Conservation (phyloP, 2,113 vertebrate species). For the Phaethon lepturus region DNA sequence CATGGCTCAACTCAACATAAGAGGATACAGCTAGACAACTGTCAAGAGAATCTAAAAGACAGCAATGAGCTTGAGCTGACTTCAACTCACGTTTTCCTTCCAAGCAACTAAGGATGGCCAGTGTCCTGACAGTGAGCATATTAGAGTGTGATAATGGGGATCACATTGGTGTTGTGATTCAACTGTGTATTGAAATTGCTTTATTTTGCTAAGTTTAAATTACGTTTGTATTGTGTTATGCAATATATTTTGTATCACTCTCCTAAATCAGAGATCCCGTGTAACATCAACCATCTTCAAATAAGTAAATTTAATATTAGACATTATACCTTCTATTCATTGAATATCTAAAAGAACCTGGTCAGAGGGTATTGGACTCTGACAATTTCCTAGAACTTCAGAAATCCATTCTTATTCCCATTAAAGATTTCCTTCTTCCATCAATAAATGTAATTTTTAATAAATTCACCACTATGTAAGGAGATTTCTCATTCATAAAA, state of each 20-base stretch:
- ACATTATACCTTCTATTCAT: rapidly evolving
- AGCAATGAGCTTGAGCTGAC: not conserved
- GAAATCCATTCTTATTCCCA: not conserved
- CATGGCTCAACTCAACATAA: not conserved
- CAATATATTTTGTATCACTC: not conserved
- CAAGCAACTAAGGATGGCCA: not conserved
- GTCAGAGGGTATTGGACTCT: not conserved
- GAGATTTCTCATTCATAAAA: not conserved
- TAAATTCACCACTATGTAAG: not conserved
- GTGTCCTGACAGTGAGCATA: not conserved
- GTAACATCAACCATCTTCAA: not conserved
- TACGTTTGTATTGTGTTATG: not conserved
- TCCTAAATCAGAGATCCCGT: not conserved
- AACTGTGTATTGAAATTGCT: not conserved
- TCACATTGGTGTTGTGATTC: not conserved
- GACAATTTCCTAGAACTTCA: not conserved
- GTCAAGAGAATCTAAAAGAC: not conserved
- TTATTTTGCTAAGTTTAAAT: not conserved
- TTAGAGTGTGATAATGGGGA: rapidly evolving
- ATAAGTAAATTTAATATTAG: not conserved
- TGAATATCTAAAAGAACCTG: not conserved
- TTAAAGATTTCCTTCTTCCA: not conserved
- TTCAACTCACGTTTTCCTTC: not conserved
- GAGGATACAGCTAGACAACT: not conserved
- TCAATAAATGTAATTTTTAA: not conserved